Conservation (phyloP, 2,888 invertebrate genomes). For the Cantharis rustica region DNA sequence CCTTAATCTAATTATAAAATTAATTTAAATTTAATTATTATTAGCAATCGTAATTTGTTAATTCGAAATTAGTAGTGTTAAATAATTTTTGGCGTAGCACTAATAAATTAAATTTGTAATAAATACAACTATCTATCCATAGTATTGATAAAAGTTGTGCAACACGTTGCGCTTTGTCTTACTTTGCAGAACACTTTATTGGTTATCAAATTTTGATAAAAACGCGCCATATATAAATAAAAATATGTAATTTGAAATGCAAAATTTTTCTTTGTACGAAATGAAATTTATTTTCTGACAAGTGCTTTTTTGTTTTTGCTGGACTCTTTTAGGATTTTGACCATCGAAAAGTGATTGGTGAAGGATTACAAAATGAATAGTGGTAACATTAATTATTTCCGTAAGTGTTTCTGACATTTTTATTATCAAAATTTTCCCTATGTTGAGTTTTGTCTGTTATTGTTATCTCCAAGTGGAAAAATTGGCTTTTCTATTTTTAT, state of each 20-base stretch:
- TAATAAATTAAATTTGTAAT: neutral
- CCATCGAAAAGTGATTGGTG: neutral
- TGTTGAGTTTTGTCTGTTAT: neutral
- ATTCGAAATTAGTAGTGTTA: neutral
- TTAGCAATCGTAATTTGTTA: neutral
- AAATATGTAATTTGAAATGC: neutral
- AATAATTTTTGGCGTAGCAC: neutral
- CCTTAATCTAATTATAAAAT: neutral
- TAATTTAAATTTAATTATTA: too few relatives aligned
- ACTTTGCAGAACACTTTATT: neutral
- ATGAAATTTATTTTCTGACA: neutral
- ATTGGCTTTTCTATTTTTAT: neutral
- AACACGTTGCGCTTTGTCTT: neutral
- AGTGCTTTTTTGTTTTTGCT: neutral
- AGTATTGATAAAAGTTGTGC: neutral
- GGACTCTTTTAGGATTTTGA: neutral
- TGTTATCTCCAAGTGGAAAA: neutral
- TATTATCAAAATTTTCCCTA: neutral
- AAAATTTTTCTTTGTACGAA: neutral
- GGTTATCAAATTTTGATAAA: neutral
- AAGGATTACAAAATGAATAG: neutral
- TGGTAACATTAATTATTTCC: neutral
- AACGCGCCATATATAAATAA: neutral
- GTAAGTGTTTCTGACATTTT: neutral
- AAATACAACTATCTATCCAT: neutral